Evolutionary conservation across 2,797 vertebrate species (phyloP), one percentile per base, ranked within the genome.

Genomic region (Notoglanidium macrostoma): DNA sequence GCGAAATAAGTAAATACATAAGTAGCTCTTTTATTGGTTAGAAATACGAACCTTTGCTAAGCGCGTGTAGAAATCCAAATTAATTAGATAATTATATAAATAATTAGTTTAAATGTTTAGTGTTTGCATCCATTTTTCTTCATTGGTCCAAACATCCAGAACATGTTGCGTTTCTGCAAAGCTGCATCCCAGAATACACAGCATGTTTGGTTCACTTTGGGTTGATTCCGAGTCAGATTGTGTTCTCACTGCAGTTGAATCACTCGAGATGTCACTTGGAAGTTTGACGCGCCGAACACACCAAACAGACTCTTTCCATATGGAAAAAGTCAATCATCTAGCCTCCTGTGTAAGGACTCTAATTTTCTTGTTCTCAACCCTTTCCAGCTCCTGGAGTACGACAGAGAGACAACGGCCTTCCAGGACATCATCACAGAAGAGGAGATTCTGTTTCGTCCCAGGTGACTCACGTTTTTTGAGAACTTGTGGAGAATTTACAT

Each of bases 381-480:
- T 8, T n/a, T 83, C 65, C 91, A 97, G 96, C 94, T 97, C 81
- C 91, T 96, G 83, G 93, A 95, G 82, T 97, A 95, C n/a, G 96
- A 97, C 92, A 95, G 95, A 91, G 96, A 97, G 92, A 92, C 93
- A 0, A 26, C 88, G 5, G 94, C 91, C 6, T 97, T 97, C 92
- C 88, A 94, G 4, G 94, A 95, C 67, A 91, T 94, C 23, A 86
- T 96, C 1, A 90, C 89, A 19, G 96, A 97, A 92, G 94, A 96
- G 88, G 94, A 94, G 55, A 96, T 97, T 87, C 90, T 0, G 32
- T 97, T 97, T 90, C 96, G 95, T 72, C 96, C 96, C 26, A 97
- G 96, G 96, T 97, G 87, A 89, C 76, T 84, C 44, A 17, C 46
- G 1, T 7, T 51, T 63, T 79, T 29, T 21, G 2, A 12, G 12